A percentile compares a stretch with the other conserved stretches of the same genome.
These are phyloP conservation scores for Danionella dracula DNA, from an alignment of 2,797 vertebrate species.

Conservation along the genomic window DNA sequence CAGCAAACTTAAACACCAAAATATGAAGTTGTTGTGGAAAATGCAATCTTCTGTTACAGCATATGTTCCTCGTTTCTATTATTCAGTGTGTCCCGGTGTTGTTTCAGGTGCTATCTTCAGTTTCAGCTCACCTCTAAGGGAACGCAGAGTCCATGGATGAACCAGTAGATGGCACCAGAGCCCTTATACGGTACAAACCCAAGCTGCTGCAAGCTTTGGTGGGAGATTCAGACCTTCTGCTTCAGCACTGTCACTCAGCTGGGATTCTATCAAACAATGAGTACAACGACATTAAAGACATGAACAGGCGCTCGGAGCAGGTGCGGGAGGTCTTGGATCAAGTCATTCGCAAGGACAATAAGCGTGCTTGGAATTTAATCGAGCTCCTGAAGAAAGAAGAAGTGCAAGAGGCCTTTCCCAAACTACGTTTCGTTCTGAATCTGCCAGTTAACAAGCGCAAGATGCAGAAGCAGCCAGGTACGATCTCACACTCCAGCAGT, in stretches of 20 bases:
- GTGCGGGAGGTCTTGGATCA: conserved; percentile 65
- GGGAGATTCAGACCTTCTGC: conserved; percentile 61
- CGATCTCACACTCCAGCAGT: too few relatives aligned
- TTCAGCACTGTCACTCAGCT: conserved; percentile 65
- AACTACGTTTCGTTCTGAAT: conserved; percentile 55
- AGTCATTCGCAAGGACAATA: conserved; percentile 54
- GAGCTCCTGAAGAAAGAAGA: conserved; percentile 48
- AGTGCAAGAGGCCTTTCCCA: conserved; percentile 62
- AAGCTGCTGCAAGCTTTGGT: conserved; percentile 59
- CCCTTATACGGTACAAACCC: conserved; percentile 53
- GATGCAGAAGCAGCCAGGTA: conserved; percentile 46
- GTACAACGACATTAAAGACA: conserved; percentile 61
- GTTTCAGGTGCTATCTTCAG: neutral
- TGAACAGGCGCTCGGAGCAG: conserved; percentile 49
- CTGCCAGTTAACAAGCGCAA: neutral
- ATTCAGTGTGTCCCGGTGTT: too few relatives aligned
- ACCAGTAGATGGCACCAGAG: conserved; percentile 37
- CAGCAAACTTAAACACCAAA: too few relatives aligned
- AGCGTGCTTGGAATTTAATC: conserved; percentile 48
- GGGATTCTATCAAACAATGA: conserved; percentile 48
- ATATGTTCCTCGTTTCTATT: too few relatives aligned
- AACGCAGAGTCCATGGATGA: conserved; percentile 50
- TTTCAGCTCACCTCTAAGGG: neutral
- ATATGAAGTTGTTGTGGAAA: too few relatives aligned
- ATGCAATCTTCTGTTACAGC: too few relatives aligned